Evolutionary conservation across 2,113 vertebrate genomes (phyloP), one percentile per base, ranked within the genome.

Genomic region (Archocentrus centrarchus): DNA sequence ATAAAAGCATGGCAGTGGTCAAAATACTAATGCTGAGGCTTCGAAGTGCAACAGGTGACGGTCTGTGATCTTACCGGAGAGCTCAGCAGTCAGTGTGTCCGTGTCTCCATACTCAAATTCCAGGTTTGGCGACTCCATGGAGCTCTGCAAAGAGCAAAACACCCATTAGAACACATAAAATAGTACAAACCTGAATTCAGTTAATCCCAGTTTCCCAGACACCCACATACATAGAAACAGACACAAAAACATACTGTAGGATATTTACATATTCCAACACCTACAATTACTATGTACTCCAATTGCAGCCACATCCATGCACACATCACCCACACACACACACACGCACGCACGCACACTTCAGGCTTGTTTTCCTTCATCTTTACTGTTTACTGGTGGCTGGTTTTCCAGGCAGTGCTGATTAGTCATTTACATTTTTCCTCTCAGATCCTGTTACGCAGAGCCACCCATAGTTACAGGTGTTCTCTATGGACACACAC

Each of bases 31-130:
- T 17, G 30, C 10, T 73, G 66, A 53, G 10, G 15, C 75, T 60
- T 59, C 10, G 7, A 53, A 57, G 44, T 30, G 0, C 57, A 70
- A 73, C 22, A 0, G 37, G 17, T 53, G n/a, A 37, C 2, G 5
- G 80, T 39, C 66, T 50, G 66, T 79, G 93, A 75, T 90, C 90
- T 90, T 94, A 99, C 98, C 98, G 96, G 98, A 97, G 15, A 99
- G 86, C 89, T 99, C 98, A 0, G 96, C 92, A 0, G 95, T 93
- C 4, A 97, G 94, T 2, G 93, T 83, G 78, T 99, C 97, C 0
- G 97, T 90, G 59, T 99, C 98, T 24, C 97, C 96, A 11, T 99
- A 99, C 39, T 97, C 97, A 35, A 99, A 99, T 91, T 99, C 98
- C 95, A 99, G 95, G 92, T 95, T 97, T 58, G 98, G 97, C 59